Evolutionary conservation across 1,140 invertebrate species (phyloP).

Genomic region (Harlomillsia oculata): DNA sequence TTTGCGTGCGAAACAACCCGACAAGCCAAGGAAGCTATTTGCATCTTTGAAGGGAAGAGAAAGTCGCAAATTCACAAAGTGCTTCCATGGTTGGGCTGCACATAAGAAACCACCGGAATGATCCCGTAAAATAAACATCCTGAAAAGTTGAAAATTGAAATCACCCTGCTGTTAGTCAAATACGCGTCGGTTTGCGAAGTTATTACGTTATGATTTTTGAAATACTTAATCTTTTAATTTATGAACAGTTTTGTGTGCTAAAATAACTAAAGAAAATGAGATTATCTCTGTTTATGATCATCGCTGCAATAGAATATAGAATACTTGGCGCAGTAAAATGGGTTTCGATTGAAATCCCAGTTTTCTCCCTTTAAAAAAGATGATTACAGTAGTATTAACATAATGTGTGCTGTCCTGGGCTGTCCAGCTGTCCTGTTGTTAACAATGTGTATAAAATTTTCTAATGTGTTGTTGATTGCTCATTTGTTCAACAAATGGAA

Average conservation of each 20-base stretch:
- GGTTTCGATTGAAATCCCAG: too few species aligned
- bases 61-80: conserved; percentile 86
- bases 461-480: too few species aligned
- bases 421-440: too few species aligned
- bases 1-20: conserved; percentile 88
- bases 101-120: conserved; percentile 63
- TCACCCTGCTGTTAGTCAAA: background rate
- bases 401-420: too few species aligned
- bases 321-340: too few species aligned
- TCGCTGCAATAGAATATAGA: too few species aligned
- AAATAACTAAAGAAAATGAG: background rate
- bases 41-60: conserved; percentile 96
- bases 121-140: conserved; percentile 30
- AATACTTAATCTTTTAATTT: background rate
- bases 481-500: too few species aligned
- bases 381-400: too few species aligned
- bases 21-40: conserved; percentile 80
- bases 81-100: conserved; percentile 94
- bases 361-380: too few species aligned
- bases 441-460: too few species aligned
- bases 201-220: background rate
- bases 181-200: too few species aligned
- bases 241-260: background rate
- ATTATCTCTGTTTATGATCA: background rate
- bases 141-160: background rate